These are phyloP conservation scores for Cenopis cana DNA, from an alignment of 2,888 invertebrate species.

Conservation along the genomic window DNA sequence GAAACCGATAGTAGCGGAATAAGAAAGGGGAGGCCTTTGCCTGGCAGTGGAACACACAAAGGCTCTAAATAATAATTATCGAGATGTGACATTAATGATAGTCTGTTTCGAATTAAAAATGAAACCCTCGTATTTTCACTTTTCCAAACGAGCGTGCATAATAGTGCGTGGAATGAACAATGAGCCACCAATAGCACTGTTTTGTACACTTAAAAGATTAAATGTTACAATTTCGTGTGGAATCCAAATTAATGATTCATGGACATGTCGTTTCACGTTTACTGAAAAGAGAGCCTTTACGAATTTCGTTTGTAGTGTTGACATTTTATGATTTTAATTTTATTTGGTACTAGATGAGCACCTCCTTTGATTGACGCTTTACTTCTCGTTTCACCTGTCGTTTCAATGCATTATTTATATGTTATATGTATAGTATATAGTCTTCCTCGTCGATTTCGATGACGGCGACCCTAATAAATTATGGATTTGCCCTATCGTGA, in stretches of 20 bases:
- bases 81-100: no score
- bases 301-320: not conserved
- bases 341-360: not conserved
- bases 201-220: conserved; percentile 1
- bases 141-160: not conserved
- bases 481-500: no score
- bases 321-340: not conserved
- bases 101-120: not conserved
- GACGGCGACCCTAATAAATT: no score
- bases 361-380: not conserved
- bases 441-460: no score
- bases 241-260: not conserved
- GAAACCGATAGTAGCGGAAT: no score
- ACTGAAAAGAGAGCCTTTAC: not conserved
- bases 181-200: not conserved
- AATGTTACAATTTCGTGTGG: conserved; percentile 5
- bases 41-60: no score
- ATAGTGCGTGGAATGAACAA: not conserved
- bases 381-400: not conserved
- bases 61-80: no score
- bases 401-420: not conserved
- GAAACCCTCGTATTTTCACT: not conserved
- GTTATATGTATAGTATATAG: no score
- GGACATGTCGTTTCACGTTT: not conserved
- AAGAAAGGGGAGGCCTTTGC: no score